Evolutionary conservation across 2,888 invertebrate species (phyloP), one percentile per base, ranked within the genome.

Genomic region (Mylabris sibirica): DNA sequence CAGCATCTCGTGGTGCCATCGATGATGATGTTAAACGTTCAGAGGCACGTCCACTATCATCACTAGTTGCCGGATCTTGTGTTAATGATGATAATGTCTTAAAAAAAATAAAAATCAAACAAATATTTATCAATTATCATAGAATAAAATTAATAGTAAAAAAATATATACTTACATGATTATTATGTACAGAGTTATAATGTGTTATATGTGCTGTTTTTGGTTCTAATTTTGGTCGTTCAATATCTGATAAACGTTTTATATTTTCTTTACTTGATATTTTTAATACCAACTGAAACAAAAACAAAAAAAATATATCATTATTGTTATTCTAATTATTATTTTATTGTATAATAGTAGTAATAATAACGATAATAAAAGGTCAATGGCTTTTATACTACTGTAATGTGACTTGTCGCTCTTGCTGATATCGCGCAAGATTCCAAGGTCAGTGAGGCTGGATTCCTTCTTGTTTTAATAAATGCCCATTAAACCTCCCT

Each of bases 41-140:
- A 79, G 93, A 93, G 81, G 93, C 93, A 86, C 93, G 88, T 82
- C 93, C 92, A 87, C 93, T 93, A 87, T 93, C 93, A 87, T 93
- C 93, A 85, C 93, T 93, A 84, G 93, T 93, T 83, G 93, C 93
- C 86, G 92, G 92, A 88, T 93, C 93, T 85, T 90, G 90, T 85
- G 89, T 89, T 86, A 90, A 88, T 22, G 70, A 44, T 85, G 90
- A 90, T 86, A 92, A 89, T 87, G 90, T 90, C 92, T 92, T 87
- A n/a, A n/a, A n/a, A n/a, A n/a, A n/a, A n/a, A n/a, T n/a, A n/a
- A n/a, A n/a, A n/a, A n/a, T 72, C 88, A 87, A 83, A 83, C 84
- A 75, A 76, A 72, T 70, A 63, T 69, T 68, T 30, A 41, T 44
- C 12, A 44, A 8, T 67, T 61, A 35, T 41, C 11, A 30, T 22